These are phyloP conservation scores for Gari tellinella DNA, from an alignment of 2,888 invertebrate genomes.

Conservation along the genomic window DNA sequence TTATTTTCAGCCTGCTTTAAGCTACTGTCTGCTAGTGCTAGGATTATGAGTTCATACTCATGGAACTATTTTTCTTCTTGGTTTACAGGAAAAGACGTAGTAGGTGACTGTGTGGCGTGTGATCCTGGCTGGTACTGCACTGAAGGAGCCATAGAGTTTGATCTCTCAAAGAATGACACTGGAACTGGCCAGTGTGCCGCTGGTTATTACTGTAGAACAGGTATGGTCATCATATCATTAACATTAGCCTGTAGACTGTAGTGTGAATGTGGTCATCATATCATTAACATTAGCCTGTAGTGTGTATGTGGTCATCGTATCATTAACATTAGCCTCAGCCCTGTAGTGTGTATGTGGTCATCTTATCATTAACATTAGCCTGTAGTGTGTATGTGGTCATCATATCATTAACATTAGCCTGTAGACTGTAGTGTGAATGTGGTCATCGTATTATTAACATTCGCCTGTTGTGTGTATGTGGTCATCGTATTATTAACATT, in stretches of 20 bases:
- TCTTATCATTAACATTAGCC: conserved; percentile 7
- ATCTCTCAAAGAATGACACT: conserved; percentile 77
- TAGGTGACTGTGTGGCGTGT: conserved; percentile 76
- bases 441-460: not conserved
- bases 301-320: conserved; percentile 62
- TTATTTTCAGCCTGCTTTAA: too few relatives aligned
- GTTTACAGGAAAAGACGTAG: conserved; percentile 60
- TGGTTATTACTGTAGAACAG: conserved; percentile 82
- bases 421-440: conserved; percentile 81
- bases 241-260: conserved; percentile 77
- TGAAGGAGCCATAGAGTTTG: conserved; percentile 78
- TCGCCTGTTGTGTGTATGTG: conserved; percentile 80
- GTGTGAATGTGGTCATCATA: conserved; percentile 67
- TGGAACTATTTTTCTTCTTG: too few relatives aligned
- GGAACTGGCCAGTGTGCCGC: conserved; percentile 79
- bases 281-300: conserved; percentile 70
- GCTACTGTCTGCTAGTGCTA: too few relatives aligned
- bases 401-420: too few relatives aligned
- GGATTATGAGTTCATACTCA: too few relatives aligned
- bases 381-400: conserved; percentile 76
- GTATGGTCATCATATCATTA: conserved; percentile 46
- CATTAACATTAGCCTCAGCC: too few relatives aligned
- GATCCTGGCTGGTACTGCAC: conserved; percentile 79
- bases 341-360: conserved; percentile 77
- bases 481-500: not conserved